Base-by-base conservation (phyloP, 2,113 vertebrate genomes). In the Peromyscus californicus region DNA sequence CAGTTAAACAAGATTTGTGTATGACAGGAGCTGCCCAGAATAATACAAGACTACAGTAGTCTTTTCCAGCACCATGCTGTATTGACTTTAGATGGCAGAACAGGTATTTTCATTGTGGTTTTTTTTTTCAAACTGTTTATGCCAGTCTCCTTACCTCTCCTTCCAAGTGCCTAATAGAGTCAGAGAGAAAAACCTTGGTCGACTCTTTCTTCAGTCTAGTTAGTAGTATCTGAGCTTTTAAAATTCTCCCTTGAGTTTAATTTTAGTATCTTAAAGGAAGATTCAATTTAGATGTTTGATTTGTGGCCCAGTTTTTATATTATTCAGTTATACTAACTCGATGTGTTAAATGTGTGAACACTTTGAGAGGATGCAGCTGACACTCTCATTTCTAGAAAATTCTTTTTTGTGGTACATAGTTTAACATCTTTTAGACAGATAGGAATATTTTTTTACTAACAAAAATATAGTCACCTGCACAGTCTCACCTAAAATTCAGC, bases 291-390 rank as follows among this genome's bases (percentile, higher is more conserved):
- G 72, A 89, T 86, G 72, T 51, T 86, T 93, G 61, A 63, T 85
- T 94, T 94, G 72, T 89, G 95, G 80, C 82, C 82, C 75, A 31
- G 92, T 93, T 96, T 94, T 78, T 90, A 94, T 33, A 93, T 94
- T 94, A 97, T 96, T 96, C 95, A 94, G 85, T 94, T 93, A 94
- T 78, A 89, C 85, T 96, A 95, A 91, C 9, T 94, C 39, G 36
- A 94, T 94, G 94, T 96, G 86, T 91, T 89, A 96, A 96, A 96
- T 90, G 93, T 94, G 91, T 95, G 97, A 97, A 96, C 92, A 91
- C 63, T 89, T 95, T 65, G 90, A 83, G 67, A 93, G 8, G 54
- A 89, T 83, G 31, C 86, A 95, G 59, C 92, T 94, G 85, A 93
- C 76, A 86, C 36, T 72, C 54, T 90, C 45, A 24, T 93, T 92